Base-by-base conservation (phyloP, 2,113 vertebrate genomes). In the Cacatua alba region DNA sequence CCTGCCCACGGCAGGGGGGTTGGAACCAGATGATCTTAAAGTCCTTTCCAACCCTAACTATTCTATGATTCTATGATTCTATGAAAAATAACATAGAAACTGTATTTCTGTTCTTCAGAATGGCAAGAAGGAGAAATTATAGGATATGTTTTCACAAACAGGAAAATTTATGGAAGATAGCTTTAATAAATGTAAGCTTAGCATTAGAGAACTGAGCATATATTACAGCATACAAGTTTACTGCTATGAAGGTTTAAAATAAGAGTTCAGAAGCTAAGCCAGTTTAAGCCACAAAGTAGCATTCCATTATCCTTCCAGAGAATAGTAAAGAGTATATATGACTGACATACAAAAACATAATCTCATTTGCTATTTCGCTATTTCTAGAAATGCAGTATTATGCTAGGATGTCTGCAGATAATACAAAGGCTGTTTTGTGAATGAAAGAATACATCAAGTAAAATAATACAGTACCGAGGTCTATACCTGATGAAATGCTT, bases 221-320 rank as follows among this genome's bases (percentile, higher is more conserved):
- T 86, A 90, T 94, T 92, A 80, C 31, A 92, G 63, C 49, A 82
- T 14, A 64, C 55, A 93, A 74, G 35, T 77, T 92, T 90, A 78
- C 72, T 68, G 60, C 64, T 75, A 71, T 44, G 72, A 95, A 74
- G 78, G 91, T 80, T 91, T 94, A 89, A 93, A 96, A 95, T 21
- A 68, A 68, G 85, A 95, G 86, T 90, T 94, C 93, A 93, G 85
- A 90, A 91, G 92, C 72, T 93, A 97, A 97, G 80, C 72, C 93
- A 86, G 59, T 94, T 95, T 93, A 95, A 95, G 67, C 67, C 71
- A 76, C 31, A 88, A 33, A 83, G 67, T 25, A 91, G 82, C 60
- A 74, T 63, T 89, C 84, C 53, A 79, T 92, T 95, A 96, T 94
- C 75, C 75, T 96, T 80, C 13, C 82, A 89, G 25, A 94, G 60